These are phyloP conservation scores for Sminthurinus aureus DNA, from an alignment of 2,888 invertebrate genomes.

Conservation along the genomic window DNA sequence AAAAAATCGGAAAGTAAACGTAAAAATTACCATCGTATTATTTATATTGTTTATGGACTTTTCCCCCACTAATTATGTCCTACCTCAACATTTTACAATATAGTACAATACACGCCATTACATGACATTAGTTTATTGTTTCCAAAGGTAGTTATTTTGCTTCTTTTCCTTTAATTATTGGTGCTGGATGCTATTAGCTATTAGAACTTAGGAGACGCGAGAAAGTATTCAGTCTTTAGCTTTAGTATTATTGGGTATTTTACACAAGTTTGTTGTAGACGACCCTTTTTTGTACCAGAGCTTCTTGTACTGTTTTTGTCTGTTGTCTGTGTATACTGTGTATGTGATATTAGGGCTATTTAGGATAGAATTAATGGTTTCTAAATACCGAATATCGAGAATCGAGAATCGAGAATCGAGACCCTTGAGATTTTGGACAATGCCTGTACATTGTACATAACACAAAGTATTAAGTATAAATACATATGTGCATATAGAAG, in stretches of 20 bases:
- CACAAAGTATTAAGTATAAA: not conserved
- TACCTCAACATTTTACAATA: constrained; percentile 3
- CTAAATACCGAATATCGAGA: constrained; percentile 12
- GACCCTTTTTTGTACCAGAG: not conserved
- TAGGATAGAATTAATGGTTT: constrained; percentile 24
- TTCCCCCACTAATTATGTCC: not conserved
- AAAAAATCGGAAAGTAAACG: too few species aligned
- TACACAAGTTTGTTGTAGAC: not conserved
- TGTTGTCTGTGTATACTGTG: too few species aligned
- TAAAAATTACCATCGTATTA: not conserved
- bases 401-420: not conserved
- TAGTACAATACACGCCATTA: not conserved
- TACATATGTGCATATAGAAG: not conserved
- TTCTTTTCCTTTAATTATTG: not conserved
- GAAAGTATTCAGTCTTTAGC: too few species aligned
- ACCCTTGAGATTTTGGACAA: not conserved
- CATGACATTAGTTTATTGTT: too few species aligned
- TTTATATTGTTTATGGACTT: not conserved
- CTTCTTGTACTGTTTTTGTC: too few species aligned
- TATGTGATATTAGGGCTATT: not conserved
- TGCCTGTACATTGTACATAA: not conserved
- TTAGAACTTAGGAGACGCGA: not conserved
- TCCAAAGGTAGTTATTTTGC: not conserved
- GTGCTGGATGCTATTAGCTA: not conserved
- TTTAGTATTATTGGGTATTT: too few species aligned